Conservation (phyloP, 1,140 invertebrate genomes). For the Philaenus spumarius region DNA sequence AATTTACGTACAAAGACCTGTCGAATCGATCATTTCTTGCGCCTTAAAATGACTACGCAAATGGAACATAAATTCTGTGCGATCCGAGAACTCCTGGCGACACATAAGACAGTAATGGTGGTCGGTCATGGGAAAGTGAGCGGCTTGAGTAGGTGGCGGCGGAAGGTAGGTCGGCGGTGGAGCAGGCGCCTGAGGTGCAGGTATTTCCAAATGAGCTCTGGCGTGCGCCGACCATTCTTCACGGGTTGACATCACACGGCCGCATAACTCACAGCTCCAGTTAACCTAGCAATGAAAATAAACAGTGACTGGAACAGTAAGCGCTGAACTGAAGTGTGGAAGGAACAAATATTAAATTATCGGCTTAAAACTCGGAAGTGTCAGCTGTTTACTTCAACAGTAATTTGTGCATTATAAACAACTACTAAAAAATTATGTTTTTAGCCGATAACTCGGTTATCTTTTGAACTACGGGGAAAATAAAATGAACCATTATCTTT, state of each 20-base stretch:
- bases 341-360: too few species aligned
- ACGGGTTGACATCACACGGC: conserved; percentile 55
- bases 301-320: too few species aligned
- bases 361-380: too few species aligned
- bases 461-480: too few species aligned
- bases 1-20: too few species aligned
- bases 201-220: conserved; percentile 52
- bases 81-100: conserved; percentile 54
- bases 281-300: conserved; percentile 34
- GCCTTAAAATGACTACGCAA: conserved; percentile 51
- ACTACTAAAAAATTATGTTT: too few species aligned
- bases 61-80: conserved; percentile 62
- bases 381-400: too few species aligned
- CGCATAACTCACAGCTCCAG: conserved; percentile 67
- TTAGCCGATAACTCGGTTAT: too few species aligned
- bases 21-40: too few species aligned
- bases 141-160: conserved; percentile 21
- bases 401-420: too few species aligned
- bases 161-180: conserved; percentile 38
- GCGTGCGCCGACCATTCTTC: conserved; percentile 70
- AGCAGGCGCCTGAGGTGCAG: conserved; percentile 38
- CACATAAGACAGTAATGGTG: conserved; percentile 54
- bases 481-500: too few species aligned
- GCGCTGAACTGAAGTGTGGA: too few species aligned
- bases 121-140: conserved; percentile 19